Conservation (phyloP, 2,113 vertebrate species). For the Phainopepla nitens region DNA sequence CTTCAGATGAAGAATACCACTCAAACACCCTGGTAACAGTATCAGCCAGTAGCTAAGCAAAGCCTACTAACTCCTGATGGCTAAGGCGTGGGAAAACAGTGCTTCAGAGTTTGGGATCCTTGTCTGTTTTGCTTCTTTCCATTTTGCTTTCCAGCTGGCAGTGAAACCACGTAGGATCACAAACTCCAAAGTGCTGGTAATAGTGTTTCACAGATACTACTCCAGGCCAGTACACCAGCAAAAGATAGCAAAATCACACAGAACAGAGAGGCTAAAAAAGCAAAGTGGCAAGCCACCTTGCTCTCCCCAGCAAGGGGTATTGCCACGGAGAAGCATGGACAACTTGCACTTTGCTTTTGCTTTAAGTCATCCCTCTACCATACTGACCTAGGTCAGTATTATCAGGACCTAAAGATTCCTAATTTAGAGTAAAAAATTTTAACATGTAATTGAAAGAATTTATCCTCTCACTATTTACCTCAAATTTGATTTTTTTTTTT, state of each 20-base stretch:
- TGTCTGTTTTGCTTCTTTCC: slow-evolving; percentile 54
- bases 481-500: background rate
- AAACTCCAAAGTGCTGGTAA: slow-evolving; percentile 29
- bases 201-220: background rate
- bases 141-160: slow-evolving; percentile 66
- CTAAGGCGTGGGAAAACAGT: slow-evolving; percentile 24
- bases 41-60: background rate
- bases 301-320: background rate
- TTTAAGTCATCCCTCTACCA: background rate
- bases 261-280: background rate
- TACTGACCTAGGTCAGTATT: background rate
- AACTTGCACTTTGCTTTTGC: background rate
- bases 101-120: slow-evolving; percentile 11
- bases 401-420: background rate
- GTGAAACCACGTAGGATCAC: slow-evolving; percentile 21
- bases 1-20: background rate
- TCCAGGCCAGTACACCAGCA: background rate
- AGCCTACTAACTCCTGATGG: slow-evolving; percentile 17
- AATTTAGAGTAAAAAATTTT: background rate
- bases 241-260: background rate
- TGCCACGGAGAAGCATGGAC: background rate
- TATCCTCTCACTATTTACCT: background rate
- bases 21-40: background rate
- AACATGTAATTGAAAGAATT: background rate
- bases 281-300: background rate